Base-by-base conservation (phyloP, 2,888 invertebrate species). In the Anticlea derivata region DNA sequence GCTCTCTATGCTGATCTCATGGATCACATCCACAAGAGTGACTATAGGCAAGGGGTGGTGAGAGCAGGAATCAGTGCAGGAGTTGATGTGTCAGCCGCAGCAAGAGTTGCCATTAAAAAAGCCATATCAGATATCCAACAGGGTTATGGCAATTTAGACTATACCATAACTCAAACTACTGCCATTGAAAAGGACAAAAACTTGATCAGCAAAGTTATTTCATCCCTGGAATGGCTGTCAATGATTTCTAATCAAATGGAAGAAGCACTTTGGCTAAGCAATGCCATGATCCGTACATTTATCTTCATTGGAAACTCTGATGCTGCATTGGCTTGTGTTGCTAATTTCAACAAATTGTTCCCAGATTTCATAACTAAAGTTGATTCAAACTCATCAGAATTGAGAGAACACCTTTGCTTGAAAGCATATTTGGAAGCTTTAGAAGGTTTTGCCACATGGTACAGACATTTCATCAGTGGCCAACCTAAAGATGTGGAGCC, bases 361-460 rank as follows among this genome's bases (percentile, higher is more conserved):
- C 82, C 88, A 13, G 75, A 83, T 7, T 82, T 82, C 61, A 38
- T 81, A 1, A 80, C 71, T 17, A 82, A 81, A 57, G 61, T 93
- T 78, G 64, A 88, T 80, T 45, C 80, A 26, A 73, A 72, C 30
- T 85, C 87, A 7, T 79, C 84, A 31, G 89, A 86, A 58, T 55
- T 98, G 44, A 93, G 96, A 61, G 98, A 98, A 78, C 96, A 96
- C 83, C 91, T 98, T 23, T 97, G 98, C 80, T 93, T 97, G 70
- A 95, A 96, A 80, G 93, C 96, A 0, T 98, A 98, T 77, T 87
- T 98, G 60, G 95, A 96, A 69, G 97, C 96, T 2, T 92, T 97
- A 54, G 97, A 98, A 80, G 94, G 95, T 5, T 98, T 97, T 82
- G 94, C 95, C 58, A 95, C 96, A 66, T 98, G 98, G 98, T 96